A percentile compares a stretch with the other conserved stretches of the same genome.
Conservation (phyloP, 2,113 vertebrate genomes). For the Trichomycterus rosablanca region DNA sequence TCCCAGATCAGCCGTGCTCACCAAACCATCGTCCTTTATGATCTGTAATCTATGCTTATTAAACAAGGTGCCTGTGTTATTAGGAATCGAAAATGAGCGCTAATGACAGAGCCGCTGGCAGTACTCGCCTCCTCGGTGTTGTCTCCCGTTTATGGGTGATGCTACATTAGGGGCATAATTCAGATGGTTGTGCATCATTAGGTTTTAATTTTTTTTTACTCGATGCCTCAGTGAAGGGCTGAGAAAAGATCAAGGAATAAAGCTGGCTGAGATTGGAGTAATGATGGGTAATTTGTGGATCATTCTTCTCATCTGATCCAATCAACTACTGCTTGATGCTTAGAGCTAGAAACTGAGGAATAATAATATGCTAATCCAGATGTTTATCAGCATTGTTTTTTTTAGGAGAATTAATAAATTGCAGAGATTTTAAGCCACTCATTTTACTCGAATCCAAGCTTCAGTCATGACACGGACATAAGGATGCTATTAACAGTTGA, state of each 20-base stretch:
- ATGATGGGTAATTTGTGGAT: no score
- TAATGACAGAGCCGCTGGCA: constrained; percentile 27
- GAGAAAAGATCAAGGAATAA: background rate
- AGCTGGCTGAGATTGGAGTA: background rate
- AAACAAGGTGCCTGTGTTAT: constrained; percentile 62
- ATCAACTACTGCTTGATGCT: no score
- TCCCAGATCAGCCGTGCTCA: constrained; percentile 21
- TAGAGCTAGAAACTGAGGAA: no score
- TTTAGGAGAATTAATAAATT: no score
- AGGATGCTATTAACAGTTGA: no score
- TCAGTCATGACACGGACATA: no score
- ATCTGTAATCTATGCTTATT: constrained; percentile 67
- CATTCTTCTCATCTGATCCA: no score
- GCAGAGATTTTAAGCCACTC: no score
- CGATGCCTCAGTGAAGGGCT: constrained; percentile 3
- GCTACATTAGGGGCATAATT: constrained; percentile 66
- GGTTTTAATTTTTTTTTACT: constrained; percentile 60
- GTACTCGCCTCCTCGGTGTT: constrained; percentile 10
- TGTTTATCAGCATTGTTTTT: no score
- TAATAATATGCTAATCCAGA: no score
- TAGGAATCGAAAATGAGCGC: constrained; percentile 35
- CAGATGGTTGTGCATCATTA: constrained; percentile 56
- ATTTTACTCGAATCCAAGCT: no score
- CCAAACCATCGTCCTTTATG: constrained; percentile 59
- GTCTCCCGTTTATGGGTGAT: constrained; percentile 48